phyloP scores from a whole-genome alignment of 2,797 vertebrate genomes.

The Chanos chanos region DNA sequence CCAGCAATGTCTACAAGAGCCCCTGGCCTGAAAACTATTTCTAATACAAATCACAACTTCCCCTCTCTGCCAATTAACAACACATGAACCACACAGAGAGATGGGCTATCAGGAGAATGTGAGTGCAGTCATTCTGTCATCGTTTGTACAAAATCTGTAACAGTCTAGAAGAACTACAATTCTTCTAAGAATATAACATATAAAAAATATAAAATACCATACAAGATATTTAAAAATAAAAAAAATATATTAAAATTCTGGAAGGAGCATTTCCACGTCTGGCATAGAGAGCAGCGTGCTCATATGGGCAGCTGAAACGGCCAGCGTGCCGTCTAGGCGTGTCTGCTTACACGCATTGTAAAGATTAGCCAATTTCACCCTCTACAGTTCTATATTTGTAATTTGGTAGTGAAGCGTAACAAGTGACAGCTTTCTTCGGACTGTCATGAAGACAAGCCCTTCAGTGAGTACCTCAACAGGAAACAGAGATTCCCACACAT shows the following conservation, averaged over 20 bases:
- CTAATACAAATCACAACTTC: no score
- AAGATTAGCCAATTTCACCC: slow-evolving; percentile 12
- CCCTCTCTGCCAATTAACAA: no score
- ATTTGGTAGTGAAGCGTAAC: not conserved
- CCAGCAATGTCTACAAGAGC: no score
- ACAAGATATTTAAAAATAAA: no score
- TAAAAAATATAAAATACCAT: no score
- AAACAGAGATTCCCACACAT: not conserved
- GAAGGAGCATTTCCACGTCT: no score
- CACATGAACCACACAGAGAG: no score
- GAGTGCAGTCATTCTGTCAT: not conserved
- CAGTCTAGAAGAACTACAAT: not conserved
- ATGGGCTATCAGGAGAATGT: no score
- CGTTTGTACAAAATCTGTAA: not conserved
- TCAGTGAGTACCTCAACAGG: not conserved
- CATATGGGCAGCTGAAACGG: not conserved
- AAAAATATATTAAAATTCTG: no score
- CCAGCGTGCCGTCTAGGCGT: not conserved
- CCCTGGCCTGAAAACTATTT: no score
- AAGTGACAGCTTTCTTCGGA: not conserved
- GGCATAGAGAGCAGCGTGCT: no score
- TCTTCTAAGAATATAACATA: no score
- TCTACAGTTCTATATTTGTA: not conserved
- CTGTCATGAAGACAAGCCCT: not conserved
- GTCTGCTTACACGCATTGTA: slow-evolving; percentile 6